A percentile compares a stretch with the other conserved stretches of the same genome.
These are phyloP conservation scores for Marasmarcha lunaedactyla DNA, from an alignment of 2,888 invertebrate species.

Conservation along the genomic window DNA sequence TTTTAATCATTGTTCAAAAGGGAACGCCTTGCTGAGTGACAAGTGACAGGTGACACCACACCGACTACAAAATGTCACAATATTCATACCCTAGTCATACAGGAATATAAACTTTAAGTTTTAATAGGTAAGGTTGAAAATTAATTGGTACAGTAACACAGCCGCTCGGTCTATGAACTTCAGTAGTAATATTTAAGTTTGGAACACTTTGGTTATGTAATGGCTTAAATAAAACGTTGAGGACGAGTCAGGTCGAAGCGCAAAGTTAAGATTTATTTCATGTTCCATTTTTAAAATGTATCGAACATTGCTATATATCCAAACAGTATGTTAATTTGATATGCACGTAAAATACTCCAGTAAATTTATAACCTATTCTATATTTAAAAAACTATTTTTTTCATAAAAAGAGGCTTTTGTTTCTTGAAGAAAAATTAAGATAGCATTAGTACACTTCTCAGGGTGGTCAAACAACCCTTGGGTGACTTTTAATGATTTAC, in stretches of 20 bases:
- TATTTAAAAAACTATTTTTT: no score
- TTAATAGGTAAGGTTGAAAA: slow-evolving; percentile 31
- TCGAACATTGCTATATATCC: no score
- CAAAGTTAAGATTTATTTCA: no score
- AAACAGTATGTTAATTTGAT: no score
- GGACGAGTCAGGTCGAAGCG: slow-evolving; percentile 22
- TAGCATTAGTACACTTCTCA: no score
- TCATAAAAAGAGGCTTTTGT: no score
- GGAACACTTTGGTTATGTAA: slow-evolving; percentile 62
- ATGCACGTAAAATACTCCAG: no score
- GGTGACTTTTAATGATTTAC: no score
- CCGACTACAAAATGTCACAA: slow-evolving; percentile 34
- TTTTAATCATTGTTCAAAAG: slow-evolving; percentile 59
- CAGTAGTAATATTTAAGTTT: slow-evolving; percentile 67
- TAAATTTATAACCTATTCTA: no score
- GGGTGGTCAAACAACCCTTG: no score
- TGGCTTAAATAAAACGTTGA: slow-evolving; percentile 57
- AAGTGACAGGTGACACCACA: slow-evolving; percentile 58
- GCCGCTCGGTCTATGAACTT: slow-evolving; percentile 55
- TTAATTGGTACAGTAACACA: slow-evolving; percentile 21
- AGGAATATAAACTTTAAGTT: slow-evolving; percentile 40
- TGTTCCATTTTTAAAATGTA: no score
- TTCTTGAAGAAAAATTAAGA: no score
- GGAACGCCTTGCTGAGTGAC: slow-evolving; percentile 62
- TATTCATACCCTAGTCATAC: slow-evolving; percentile 18